Evolutionary conservation across 92 coral and sea anemone genomes (phyloP), one percentile per base, ranked within the genome.

Genomic region (Palythoa grandiflora): DNA sequence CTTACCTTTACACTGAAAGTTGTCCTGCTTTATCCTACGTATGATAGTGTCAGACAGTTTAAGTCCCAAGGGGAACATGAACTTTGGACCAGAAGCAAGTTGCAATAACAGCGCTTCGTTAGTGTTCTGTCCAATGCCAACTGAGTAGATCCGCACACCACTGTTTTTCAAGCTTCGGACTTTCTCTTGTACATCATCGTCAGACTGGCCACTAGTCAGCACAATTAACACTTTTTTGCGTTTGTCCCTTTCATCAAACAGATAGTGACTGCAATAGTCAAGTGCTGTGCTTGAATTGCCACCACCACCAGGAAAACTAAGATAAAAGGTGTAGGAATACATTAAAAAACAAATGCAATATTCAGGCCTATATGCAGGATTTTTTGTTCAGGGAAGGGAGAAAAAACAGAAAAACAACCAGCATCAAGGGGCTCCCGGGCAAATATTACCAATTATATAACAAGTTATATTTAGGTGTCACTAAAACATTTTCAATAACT

Each of bases 151-250:
- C 14, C 21, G 73, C 44, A 80, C 85, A 9, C 85, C 85, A 60
- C 44, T 66, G 39, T 44, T 75, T 63, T 44, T 80, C 28, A 80
- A 70, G 38, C 55, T 39, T 4, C 65, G 60, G 75, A 50, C 85
- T 65, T 80, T 66, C 12, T 65, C 55, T 6, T 80, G 74, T 65
- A 80, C 85, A 80, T 80, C 75, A 28, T 80, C 75, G 40, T 65
- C 75, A 44, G 74, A 80, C 20, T 39, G 74, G 61, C 85, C 85
- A 28, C 63, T 80, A 66, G 21, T 80, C 85, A 80, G 12, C 85
- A 80, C 85, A 80, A 80, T 80, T 44, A 79, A 20, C 86, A 81
- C 86, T 71, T 80, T 80, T 37, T 65, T 81, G 59, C 75, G 86
- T 66, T 65, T 28, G 61, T 65, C 86, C 47, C 86, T 44, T 47